Conservation (phyloP, 92 coral and sea anemone genomes). For the Blastomussa wellsi region DNA sequence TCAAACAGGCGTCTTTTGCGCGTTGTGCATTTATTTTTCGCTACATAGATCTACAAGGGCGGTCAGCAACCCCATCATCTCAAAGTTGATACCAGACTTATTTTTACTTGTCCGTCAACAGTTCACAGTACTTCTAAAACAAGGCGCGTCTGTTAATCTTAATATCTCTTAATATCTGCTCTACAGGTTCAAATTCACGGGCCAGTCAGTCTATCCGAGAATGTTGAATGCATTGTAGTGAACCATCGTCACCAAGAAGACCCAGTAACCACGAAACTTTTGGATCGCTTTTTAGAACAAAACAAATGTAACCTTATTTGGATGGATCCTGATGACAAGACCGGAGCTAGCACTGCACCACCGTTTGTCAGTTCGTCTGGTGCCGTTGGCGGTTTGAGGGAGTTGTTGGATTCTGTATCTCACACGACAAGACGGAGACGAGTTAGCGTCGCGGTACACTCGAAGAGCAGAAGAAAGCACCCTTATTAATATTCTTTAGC, state of each 20-base stretch:
- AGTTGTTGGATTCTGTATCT: not conserved
- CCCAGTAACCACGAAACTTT: not conserved
- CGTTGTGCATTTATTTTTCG: not conserved
- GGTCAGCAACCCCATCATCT: too few species aligned
- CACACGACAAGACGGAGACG: not conserved
- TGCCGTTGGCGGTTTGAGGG: not conserved
- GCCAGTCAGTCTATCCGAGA: slow-evolving; percentile 62
- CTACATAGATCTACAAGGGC: not conserved
- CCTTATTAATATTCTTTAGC: not conserved
- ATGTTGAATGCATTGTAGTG: slow-evolving; percentile 56
- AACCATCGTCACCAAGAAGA: slow-evolving; percentile 43
- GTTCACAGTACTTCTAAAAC: not conserved
- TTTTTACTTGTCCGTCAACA: not conserved
- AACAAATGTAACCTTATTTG: slow-evolving; percentile 62
- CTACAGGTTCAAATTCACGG: slow-evolving; percentile 62
- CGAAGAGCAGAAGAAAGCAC: not conserved
- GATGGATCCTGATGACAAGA: slow-evolving; percentile 45
- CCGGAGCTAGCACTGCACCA: not conserved
- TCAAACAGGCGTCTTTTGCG: not conserved
- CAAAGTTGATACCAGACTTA: not conserved
- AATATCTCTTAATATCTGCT: not conserved
- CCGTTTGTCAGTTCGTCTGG: slow-evolving; percentile 4
- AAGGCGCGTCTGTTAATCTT: not conserved
- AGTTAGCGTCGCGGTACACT: not conserved
- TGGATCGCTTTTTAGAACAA: slow-evolving; percentile 47